Evolutionary conservation across 2,113 vertebrate genomes (phyloP).

Genomic region (rat (Rattus norvegicus)): DNA sequence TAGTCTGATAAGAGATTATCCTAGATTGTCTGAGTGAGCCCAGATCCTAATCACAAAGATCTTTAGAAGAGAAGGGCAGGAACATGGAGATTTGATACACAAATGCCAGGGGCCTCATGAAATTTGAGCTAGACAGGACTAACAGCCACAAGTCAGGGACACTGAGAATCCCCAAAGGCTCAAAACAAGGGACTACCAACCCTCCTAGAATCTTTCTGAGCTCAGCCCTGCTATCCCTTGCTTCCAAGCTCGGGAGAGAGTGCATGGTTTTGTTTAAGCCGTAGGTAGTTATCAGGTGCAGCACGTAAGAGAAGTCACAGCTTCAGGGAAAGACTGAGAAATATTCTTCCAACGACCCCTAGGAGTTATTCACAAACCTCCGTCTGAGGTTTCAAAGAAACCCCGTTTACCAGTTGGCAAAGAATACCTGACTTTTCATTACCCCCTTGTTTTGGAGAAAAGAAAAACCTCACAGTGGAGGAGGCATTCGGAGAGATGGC

Average conservation of each 20-base stretch:
- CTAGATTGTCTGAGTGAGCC: background rate
- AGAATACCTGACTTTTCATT: background rate
- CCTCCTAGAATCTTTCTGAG: background rate
- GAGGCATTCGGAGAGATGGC: background rate
- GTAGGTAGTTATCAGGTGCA: background rate
- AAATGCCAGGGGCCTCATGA: background rate
- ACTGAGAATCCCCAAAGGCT: background rate
- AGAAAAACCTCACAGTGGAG: background rate
- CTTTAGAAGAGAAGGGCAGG: background rate
- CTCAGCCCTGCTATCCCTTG: background rate
- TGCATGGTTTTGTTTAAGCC: background rate
- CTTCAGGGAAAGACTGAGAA: background rate
- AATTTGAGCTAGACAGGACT: background rate
- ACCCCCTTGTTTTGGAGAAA: background rate
- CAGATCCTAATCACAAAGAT: background rate
- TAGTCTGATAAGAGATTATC: background rate
- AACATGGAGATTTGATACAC: background rate
- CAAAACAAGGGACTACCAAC: too few species aligned
- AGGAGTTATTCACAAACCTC: background rate
- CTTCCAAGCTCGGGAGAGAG: background rate
- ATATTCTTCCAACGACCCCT: background rate
- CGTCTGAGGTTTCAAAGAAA: background rate
- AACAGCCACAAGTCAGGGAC: background rate
- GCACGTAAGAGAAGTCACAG: background rate
- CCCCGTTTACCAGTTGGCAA: background rate